Percentiles rank a stretch among this genome's conserved stretches.
Evolutionary conservation across 1,140 invertebrate genomes (phyloP).

Genomic region (Apolygus lucorum): DNA sequence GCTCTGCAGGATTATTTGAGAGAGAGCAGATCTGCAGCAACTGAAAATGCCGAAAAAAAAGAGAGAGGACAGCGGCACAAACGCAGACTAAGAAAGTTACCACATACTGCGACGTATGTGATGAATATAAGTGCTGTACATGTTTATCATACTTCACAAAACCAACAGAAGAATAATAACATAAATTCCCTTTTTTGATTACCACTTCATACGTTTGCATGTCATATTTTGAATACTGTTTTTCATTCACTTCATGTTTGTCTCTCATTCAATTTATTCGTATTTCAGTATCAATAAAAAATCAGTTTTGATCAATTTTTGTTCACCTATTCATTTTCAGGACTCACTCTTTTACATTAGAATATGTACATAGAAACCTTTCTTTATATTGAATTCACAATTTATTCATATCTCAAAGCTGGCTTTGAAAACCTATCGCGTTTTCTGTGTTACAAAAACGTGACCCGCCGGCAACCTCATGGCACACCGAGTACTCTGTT

Average conservation of each 20-base stretch:
- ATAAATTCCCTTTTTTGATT: slow-evolving; percentile 18
- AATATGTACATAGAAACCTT: background rate
- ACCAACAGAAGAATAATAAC: slow-evolving; percentile 8
- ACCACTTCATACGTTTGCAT: slow-evolving; percentile 2
- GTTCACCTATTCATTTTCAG: background rate
- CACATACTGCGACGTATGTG: background rate
- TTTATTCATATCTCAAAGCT: background rate
- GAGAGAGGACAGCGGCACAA: background rate
- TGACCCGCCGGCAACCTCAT: no score
- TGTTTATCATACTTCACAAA: background rate
- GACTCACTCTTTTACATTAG: slow-evolving; percentile 1
- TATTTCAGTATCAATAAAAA: slow-evolving; percentile 2
- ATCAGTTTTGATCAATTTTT: slow-evolving; percentile 2
- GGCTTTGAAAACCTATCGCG: no score
- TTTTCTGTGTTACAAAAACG: no score
- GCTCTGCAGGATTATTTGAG: no score
- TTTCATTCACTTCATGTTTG: background rate
- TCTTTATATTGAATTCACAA: slow-evolving; percentile 2
- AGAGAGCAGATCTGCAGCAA: no score
- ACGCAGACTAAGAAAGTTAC: slow-evolving; percentile 1
- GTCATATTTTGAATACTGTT: background rate
- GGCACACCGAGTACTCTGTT: no score
- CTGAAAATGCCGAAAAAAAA: background rate
- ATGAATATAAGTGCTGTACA: background rate
- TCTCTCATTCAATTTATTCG: slow-evolving; percentile 1